Evolutionary conservation across 2,797 vertebrate species (phyloP), one percentile per base, ranked within the genome.

Genomic region (Rhinophrynus dorsalis): DNA sequence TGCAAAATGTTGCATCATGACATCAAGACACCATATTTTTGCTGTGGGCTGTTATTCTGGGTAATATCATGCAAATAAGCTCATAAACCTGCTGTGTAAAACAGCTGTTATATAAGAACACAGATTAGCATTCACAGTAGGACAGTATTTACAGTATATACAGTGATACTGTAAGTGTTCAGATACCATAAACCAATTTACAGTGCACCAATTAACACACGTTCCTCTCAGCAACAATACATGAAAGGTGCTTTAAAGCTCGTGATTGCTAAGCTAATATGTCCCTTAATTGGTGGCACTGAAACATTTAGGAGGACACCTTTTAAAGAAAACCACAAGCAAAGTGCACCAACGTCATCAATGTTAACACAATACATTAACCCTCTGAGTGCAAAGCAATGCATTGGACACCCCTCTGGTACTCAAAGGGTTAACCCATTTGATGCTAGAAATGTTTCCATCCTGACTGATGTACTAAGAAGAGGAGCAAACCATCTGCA

Each of bases 181-280:
- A 12, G 20, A 47, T 17, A 7, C 44, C 44, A 47, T 17, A 47
- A 27, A 51, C 12, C 13, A 30, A 15, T 44, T 42, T 18, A 12
- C 37, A 21, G 35, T 6, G 24, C 27, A 32, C 45, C 21, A 63
- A 63, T 63, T 63, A 63, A 29, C 23, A 27, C 47, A n/a, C 44
- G 13, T 21, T 6, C 44, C 6, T 24, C 38, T 2, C 20, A 9
- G 44, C 5, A 47, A 18, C 44, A 21, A 23, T 47, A 21, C 20
- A 23, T 47, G 8, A 3, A 21, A 47, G 6, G 44, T 2, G 44
- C 6, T 23, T 7, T 21, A 47, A 47, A 23, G 44, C 44, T 21
- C 11, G 5, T 5, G 8, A 23, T 10, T 21, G 24, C 21, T 47
- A 21, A 47, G 44, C 44, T 44, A 44, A 47, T 11, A 23, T 21